Evolutionary conservation across 2,113 vertebrate genomes (phyloP).

Genomic region (Protomyctophum bolini): DNA sequence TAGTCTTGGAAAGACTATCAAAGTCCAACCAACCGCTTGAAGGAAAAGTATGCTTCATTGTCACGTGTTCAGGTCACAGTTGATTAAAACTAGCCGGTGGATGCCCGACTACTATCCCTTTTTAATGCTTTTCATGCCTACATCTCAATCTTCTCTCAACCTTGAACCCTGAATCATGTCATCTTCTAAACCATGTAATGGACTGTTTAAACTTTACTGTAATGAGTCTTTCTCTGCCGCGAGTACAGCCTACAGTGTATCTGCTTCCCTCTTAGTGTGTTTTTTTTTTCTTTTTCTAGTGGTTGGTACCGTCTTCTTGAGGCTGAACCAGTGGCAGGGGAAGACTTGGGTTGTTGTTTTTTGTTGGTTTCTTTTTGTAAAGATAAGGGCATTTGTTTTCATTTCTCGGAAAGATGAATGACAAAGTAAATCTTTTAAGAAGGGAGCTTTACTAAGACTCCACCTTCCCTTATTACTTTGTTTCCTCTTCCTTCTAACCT

Average conservation of each 20-base stretch:
- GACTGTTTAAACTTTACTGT: slow-evolving; percentile 83
- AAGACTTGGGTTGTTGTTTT: slow-evolving; percentile 65
- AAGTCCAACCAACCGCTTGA: slow-evolving; percentile 39
- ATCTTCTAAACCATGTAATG: slow-evolving; percentile 69
- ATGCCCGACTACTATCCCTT: slow-evolving; percentile 76
- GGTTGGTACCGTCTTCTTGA: slow-evolving; percentile 70
- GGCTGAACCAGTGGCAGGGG: slow-evolving; percentile 73
- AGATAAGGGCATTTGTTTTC: slow-evolving; percentile 83
- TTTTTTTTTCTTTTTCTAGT: slow-evolving; percentile 55
- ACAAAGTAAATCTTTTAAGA: slow-evolving; percentile 70
- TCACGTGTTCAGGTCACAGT: slow-evolving; percentile 45
- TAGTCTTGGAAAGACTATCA: slow-evolving; percentile 15
- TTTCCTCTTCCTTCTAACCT: slow-evolving; percentile 72
- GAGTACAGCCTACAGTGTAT: slow-evolving; percentile 71
- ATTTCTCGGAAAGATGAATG: slow-evolving; percentile 71
- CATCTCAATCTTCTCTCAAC: slow-evolving; percentile 47
- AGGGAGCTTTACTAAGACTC: slow-evolving; percentile 78
- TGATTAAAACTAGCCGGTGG: slow-evolving; percentile 56
- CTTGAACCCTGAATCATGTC: slow-evolving; percentile 68
- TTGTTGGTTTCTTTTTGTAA: not conserved
- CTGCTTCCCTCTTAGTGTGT: slow-evolving; percentile 61
- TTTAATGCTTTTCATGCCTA: slow-evolving; percentile 45
- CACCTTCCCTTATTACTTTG: slow-evolving; percentile 68
- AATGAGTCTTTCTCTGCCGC: slow-evolving; percentile 80
- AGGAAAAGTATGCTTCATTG: slow-evolving; percentile 39